phyloP scores from a whole-genome alignment of 2,797 vertebrate genomes.

The Hafferia zeledoni region DNA sequence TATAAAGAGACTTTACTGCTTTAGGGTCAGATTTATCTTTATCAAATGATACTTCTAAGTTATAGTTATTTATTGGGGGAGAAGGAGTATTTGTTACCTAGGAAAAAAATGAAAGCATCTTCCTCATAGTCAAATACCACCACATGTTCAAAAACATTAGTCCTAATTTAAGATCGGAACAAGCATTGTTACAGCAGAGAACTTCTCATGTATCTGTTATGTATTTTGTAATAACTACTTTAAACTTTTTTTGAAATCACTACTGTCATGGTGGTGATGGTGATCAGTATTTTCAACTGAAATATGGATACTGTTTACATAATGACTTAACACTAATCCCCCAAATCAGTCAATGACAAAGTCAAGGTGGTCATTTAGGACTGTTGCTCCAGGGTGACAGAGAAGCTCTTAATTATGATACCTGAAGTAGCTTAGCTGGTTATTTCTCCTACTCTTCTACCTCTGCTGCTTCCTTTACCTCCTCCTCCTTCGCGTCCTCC shows the following conservation, averaged over 20 bases:
- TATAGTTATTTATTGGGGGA: conserved; percentile 23
- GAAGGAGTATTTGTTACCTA: conserved; percentile 32
- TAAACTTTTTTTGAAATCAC: not conserved
- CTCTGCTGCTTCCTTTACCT: not conserved
- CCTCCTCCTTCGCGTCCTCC: not conserved
- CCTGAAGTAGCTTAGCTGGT: not conserved
- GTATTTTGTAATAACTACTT: not conserved
- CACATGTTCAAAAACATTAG: not conserved
- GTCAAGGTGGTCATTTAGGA: not conserved
- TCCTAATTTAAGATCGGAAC: conserved; percentile 17
- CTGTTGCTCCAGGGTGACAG: not conserved
- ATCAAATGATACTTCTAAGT: conserved; percentile 27
- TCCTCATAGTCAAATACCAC: not conserved
- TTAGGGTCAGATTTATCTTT: conserved; percentile 41
- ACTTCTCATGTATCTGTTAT: conserved; percentile 5
- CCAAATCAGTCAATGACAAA: not conserved
- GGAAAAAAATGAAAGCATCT: conserved; percentile 54
- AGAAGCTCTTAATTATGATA: not conserved
- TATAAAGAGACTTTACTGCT: conserved; percentile 22
- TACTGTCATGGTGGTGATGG: not conserved
- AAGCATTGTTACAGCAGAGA: not conserved
- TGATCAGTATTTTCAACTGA: not conserved
- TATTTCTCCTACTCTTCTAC: not conserved
- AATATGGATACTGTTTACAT: not conserved
- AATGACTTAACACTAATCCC: not conserved